Percentiles rank a stretch among this genome's conserved stretches.
These are phyloP conservation scores for Camponotus fellah DNA, from an alignment of 2,888 invertebrate genomes.

Conservation along the genomic window DNA sequence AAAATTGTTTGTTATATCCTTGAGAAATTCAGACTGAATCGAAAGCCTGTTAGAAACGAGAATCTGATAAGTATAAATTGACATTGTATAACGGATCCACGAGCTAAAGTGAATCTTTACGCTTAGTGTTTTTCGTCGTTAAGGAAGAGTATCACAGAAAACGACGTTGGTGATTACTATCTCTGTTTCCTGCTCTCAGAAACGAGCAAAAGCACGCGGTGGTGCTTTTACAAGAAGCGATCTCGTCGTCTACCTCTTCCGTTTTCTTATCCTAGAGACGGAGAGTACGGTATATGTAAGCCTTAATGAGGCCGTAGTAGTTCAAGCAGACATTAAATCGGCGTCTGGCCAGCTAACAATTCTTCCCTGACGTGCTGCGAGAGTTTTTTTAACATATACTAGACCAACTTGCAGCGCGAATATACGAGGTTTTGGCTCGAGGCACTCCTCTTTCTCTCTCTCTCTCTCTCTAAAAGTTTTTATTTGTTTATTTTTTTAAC, in stretches of 20 bases:
- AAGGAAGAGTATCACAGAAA: conserved; percentile 57
- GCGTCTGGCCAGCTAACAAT: conserved; percentile 72
- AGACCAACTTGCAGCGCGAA: conserved; percentile 52
- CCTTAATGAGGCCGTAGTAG: conserved; percentile 77
- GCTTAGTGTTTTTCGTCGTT: conserved; percentile 70
- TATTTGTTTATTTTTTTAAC: conserved; percentile 1
- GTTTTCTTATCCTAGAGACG: conserved; percentile 62
- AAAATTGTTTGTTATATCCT: not conserved
- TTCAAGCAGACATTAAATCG: conserved; percentile 76
- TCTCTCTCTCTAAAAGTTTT: not conserved
- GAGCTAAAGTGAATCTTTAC: conserved; percentile 62
- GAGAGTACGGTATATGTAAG: conserved; percentile 69
- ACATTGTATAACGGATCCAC: not conserved
- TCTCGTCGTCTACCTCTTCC: conserved; percentile 65
- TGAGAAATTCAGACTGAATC: not conserved
- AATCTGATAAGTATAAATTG: conserved; percentile 15
- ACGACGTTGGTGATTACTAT: conserved; percentile 72
- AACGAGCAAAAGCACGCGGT: conserved; percentile 67
- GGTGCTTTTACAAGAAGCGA: conserved; percentile 71
- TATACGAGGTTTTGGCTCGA: conserved; percentile 17
- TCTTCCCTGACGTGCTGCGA: conserved; percentile 58
- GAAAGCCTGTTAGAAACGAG: not conserved
- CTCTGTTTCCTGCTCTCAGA: conserved; percentile 70
- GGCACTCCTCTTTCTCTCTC: not conserved
- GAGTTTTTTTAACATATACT: conserved; percentile 57